A percentile compares a stretch with the other conserved stretches of the same genome.
Conservation (phyloP, 2,113 vertebrate species). For the Hassar affinis region DNA sequence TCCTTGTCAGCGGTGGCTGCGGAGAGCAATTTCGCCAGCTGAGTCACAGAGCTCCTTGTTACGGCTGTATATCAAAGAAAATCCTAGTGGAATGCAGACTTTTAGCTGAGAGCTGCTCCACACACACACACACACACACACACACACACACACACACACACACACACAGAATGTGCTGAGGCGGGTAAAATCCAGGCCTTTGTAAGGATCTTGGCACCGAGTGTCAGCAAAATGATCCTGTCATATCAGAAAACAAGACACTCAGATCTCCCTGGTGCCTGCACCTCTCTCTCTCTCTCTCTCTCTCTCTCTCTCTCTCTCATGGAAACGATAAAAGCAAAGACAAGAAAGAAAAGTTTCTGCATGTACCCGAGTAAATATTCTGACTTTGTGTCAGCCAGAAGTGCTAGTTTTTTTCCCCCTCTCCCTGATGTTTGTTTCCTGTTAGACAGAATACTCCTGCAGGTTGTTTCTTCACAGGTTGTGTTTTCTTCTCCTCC, state of each 20-base stretch:
- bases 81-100: slow-evolving; percentile 27
- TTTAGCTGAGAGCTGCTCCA: slow-evolving; percentile 22
- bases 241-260: slow-evolving; percentile 49
- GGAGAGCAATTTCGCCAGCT: background rate
- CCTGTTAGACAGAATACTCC: slow-evolving; percentile 18
- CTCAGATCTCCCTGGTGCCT: slow-evolving; percentile 43
- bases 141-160: slow-evolving; percentile 5
- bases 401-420: background rate
- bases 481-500: background rate
- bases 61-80: slow-evolving; percentile 34
- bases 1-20: background rate
- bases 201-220: slow-evolving; percentile 39
- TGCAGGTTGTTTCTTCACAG: background rate
- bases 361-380: slow-evolving; percentile 15
- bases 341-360: slow-evolving; percentile 18
- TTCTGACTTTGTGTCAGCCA: slow-evolving; percentile 1
- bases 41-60: slow-evolving; percentile 12
- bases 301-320: background rate
- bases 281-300: slow-evolving; percentile 19
- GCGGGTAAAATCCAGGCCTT: slow-evolving; percentile 29
- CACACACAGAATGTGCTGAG: slow-evolving; percentile 36
- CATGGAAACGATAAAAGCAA: background rate
- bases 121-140: slow-evolving; percentile 19
- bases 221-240: slow-evolving; percentile 50
- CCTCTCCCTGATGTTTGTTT: background rate